These are phyloP conservation scores for Rutilus rutilus DNA, from an alignment of 2,113 vertebrate species.

Conservation along the genomic window DNA sequence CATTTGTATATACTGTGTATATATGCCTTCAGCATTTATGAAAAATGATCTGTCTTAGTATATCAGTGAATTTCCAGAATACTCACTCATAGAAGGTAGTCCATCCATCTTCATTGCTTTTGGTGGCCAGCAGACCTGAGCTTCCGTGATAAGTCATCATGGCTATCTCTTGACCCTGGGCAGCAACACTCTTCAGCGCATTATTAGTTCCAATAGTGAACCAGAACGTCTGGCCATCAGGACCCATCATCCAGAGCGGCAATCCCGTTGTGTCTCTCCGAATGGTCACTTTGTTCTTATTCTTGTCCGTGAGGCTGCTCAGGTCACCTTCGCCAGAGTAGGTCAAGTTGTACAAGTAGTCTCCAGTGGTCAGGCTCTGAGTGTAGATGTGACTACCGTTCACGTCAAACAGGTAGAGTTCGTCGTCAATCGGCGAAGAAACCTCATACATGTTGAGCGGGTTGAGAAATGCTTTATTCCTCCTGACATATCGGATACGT, in stretches of 20 bases:
- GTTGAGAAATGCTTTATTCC: slow-evolving; percentile 92
- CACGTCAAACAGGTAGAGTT: slow-evolving; percentile 94
- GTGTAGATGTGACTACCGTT: slow-evolving; percentile 95
- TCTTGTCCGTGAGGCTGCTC: slow-evolving; percentile 89
- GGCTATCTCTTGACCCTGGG: slow-evolving; percentile 91
- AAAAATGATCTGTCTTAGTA: not conserved
- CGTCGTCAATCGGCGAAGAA: slow-evolving; percentile 93
- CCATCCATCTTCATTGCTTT: slow-evolving; percentile 97
- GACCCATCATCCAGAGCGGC: slow-evolving; percentile 94
- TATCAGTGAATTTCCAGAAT: not conserved
- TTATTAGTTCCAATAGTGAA: slow-evolving; percentile 96
- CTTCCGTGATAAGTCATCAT: slow-evolving; percentile 97
- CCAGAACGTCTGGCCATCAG: slow-evolving; percentile 94
- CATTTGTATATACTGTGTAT: no score
- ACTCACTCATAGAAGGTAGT: slow-evolving; percentile 99
- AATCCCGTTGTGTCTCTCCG: slow-evolving; percentile 90
- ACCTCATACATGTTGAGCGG: slow-evolving; percentile 94
- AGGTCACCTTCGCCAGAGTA: slow-evolving; percentile 89
- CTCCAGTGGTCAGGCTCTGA: slow-evolving; percentile 93
- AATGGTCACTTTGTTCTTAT: slow-evolving; percentile 88
- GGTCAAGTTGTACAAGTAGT: slow-evolving; percentile 94
- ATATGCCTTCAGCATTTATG: no score
- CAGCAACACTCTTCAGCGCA: slow-evolving; percentile 88
- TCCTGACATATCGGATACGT: slow-evolving; percentile 91
- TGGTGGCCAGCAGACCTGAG: slow-evolving; percentile 93